Evolutionary conservation across 2,888 invertebrate genomes (phyloP), one percentile per base, ranked within the genome.

Genomic region (Anthoptus insignis): DNA sequence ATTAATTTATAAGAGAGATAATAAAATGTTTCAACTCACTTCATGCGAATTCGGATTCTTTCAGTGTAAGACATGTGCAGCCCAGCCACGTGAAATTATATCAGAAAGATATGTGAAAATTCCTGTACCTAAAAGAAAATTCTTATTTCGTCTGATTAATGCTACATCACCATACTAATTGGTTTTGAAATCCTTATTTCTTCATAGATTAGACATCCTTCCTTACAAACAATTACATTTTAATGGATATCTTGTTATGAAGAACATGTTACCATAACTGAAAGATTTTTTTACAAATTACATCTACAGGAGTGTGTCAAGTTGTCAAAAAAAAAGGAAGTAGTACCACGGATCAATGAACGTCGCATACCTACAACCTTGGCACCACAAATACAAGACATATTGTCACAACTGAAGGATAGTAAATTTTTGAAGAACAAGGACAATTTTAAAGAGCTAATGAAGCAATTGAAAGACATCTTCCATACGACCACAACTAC

Each of bases 31-130:
- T n/a, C n/a, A n/a, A n/a, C n/a, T 49, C 49, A 27, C 14, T 27
- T 24, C 6, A 27, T 47, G n/a, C 22, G 13, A 45, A 11, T 49
- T 49, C 3, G 49, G 59, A 66, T 29, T 76, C 76, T 88, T 88
- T 70, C 87, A 89, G 89, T 89, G 89, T 75, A 76, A 78, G 13
- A 73, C 71, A 61, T 88, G 88, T 52, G 80, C 77, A 59, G 66
- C 69, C 37, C 65, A 66, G 22, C 70, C 75, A 13, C 65, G 56
- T 37, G 70, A 69, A 16, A 73, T 73, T 19, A 59, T 68, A 11
- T 14, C 47, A 37, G 54, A 16, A 9, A 79, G 76, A 69, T 73
- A 84, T 27, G 14, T 86, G 34, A 90, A 86, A 85, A 52, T 86
- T n/a, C 59, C 75, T 37, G 68, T 84, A 39, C 89, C 91, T 21